These are phyloP conservation scores for Anser cygnoides DNA, from an alignment of 2,113 vertebrate genomes.

Conservation along the genomic window DNA sequence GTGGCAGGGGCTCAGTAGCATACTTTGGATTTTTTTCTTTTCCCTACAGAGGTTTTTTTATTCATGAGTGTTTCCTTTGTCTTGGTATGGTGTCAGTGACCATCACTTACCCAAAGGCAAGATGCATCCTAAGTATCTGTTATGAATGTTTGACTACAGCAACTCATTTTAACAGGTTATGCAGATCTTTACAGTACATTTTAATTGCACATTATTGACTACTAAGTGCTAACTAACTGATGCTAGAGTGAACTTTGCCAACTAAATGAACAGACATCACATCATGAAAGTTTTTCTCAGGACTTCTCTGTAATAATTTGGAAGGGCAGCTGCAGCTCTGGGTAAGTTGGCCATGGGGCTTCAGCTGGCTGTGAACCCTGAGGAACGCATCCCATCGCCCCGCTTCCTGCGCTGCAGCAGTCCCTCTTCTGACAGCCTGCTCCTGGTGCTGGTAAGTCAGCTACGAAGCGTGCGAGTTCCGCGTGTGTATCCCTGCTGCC, in stretches of 20 bases:
- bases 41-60: neutral
- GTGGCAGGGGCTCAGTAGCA: neutral
- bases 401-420: neutral
- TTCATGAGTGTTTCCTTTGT: neutral
- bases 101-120: neutral
- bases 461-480: accelerated
- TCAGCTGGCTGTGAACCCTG: accelerated
- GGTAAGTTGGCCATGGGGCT: neutral
- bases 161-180: neutral
- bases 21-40: too few species aligned
- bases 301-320: neutral
- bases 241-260: neutral
- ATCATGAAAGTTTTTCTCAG: neutral
- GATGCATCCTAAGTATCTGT: neutral
- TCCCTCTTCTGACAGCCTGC: neutral
- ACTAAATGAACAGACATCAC: neutral
- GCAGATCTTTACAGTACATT: neutral
- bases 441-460: neutral
- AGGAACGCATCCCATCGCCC: neutral
- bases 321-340: neutral
- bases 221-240: neutral
- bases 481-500: neutral
- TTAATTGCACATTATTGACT: neutral
- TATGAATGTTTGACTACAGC: accelerated
- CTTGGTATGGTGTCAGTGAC: neutral